Base-by-base conservation (phyloP, 2,888 invertebrate genomes). In the Archips xylosteana region DNA sequence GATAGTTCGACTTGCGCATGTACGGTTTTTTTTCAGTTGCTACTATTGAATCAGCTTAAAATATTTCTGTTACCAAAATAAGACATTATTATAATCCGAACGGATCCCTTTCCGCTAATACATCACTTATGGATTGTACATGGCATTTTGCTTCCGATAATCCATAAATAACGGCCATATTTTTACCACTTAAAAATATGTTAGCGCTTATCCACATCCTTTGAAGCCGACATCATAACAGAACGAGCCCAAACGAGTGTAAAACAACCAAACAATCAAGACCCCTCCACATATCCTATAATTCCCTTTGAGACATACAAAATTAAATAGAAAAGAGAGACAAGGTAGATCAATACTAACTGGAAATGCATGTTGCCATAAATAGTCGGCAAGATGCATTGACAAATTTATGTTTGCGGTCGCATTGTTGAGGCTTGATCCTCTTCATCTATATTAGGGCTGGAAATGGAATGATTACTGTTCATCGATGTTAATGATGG, bases 151-250 rank as follows among this genome's bases (percentile, higher is more conserved):
- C 87, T 90, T 90, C 89, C 90, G 85, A 91, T 89, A 83, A 85
- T 83, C 86, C 84, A 85, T 85, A 90, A 92, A 92, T 92, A 91
- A 83, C 83, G 78, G 78, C 79, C 83, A 86, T 90, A 84, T 80
- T 87, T 89, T 85, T 87, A 84, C 81, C 85, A 87, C 86, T 90
- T 90, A 89, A 92, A 92, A 92, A 92, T 91, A 91, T 92, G 87
- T 88, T 85, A 84, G 83, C 85, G 82, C 87, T 87, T 85, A 89
- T 85, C 87, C 87, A 75, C 77, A 83, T 81, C 85, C 85, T 83
- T 86, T 84, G 83, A 83, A 85, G 84, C 84, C 79, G 81, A 81
- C 87, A 87, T 88, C 87, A 88, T 87, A 90, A 89, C 88, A 89
- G 87, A 88, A 88, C 83, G 83, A 81, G 70, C 68, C 75, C 49